phyloP scores from a whole-genome alignment of 1,140 invertebrate species.

The Penaeus indicus region DNA sequence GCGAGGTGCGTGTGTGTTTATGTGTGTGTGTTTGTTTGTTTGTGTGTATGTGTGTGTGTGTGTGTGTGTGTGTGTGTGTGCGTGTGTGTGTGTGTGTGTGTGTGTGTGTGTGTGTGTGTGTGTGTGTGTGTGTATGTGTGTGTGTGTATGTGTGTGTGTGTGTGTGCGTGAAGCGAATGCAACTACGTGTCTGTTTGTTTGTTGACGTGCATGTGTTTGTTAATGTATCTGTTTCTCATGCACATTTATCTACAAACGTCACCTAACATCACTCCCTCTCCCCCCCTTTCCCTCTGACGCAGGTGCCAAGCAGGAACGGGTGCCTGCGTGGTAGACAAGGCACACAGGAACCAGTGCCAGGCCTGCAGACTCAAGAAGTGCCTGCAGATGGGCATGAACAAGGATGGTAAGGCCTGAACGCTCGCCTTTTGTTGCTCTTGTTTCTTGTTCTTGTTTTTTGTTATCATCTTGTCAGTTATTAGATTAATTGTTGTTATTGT shows the following conservation, averaged over 20 bases:
- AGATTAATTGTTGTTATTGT: too few relatives aligned
- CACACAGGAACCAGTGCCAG: constrained; percentile 98
- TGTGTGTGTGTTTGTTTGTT: not conserved
- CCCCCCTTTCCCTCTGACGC: constrained; percentile 76
- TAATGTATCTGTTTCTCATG: too few relatives aligned
- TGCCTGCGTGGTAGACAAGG: constrained; percentile 96
- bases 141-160: too few relatives aligned
- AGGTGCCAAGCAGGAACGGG: constrained; percentile 98
- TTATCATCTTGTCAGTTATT: not conserved
- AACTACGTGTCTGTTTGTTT: too few relatives aligned
- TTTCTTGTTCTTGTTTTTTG: not conserved
- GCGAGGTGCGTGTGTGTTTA: not conserved
- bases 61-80: not conserved
- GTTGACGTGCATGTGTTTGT: too few relatives aligned
- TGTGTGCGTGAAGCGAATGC: too few relatives aligned
- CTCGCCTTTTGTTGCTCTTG: not conserved
- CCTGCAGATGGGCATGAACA: constrained; percentile 99
- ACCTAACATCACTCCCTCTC: constrained; percentile 13
- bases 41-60: not conserved
- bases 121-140: too few relatives aligned
- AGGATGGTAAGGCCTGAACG: constrained; percentile 87
- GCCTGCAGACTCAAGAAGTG: constrained; percentile 98
- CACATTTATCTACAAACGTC: not conserved
- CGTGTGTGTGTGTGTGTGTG: constrained; percentile 32
- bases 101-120: not conserved